Base-by-base conservation (phyloP, 2,797 vertebrate genomes). In the Rhadinocentrus ornatus region DNA sequence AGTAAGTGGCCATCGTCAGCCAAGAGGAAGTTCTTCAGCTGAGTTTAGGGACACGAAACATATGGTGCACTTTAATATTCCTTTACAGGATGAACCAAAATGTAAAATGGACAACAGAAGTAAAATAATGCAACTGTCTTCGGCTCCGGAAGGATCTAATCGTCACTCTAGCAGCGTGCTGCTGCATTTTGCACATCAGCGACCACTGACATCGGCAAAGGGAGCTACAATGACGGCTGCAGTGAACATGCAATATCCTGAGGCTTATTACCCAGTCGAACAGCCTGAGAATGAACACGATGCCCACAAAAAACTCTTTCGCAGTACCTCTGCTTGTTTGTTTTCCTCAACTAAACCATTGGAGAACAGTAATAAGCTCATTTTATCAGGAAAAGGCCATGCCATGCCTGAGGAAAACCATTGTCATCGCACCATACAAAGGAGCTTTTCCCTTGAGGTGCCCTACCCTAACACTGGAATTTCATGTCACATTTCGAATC, bases 381-480 rank as follows among this genome's bases (percentile, higher is more conserved):
- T 61, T 81, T 86, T 22, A 3, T 65, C 82, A 29, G 91, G 85
- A 54, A 86, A 88, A 64, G 88, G 77, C 73, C 92, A 89, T 88
- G 90, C 91, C 11, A 83, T 62, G 62, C 77, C 76, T 39, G 91
- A 92, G 66, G 88, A 87, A 64, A 92, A 85, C 72, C 90, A 87
- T 44, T 92, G 87, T 62, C 93, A 92, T 57, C 93, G 88, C 8
- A 46, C 93, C 70, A 93, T 98, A 69, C 97, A 97, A 79, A 96
- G 97, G 90, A 99, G 97, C 78, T 89, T 97, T 89, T 99, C 98
- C 0, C 74, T 98, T 78, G 97, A 97, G 89, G 95, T 96, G 69
- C 95, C 96, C 11, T 92, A 78, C 20, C 84, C 90, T 11, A 96
- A 93, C 73, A 86, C 93, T n/a, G 94, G 90, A 90, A 90, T 96